Evolutionary conservation across 2,888 invertebrate species (phyloP).

Genomic region (Caenorhabditis wallacei): DNA sequence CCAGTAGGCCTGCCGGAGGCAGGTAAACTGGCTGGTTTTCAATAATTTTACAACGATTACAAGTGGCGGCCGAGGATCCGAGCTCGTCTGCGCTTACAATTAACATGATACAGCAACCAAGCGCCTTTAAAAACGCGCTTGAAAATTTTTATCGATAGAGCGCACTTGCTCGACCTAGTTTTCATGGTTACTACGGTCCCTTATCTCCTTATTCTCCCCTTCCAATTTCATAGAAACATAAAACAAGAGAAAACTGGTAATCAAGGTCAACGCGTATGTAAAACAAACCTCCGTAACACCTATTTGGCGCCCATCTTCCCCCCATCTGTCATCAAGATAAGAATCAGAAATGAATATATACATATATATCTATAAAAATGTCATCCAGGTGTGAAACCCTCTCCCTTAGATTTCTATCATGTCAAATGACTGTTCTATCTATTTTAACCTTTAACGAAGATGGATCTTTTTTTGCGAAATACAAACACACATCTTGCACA

Average conservation of each 20-base stretch:
- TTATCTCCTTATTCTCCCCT: too few relatives aligned
- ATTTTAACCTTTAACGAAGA: background rate
- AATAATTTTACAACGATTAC: too few relatives aligned
- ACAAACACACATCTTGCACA: slow-evolving; percentile 48
- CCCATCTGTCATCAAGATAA: slow-evolving; percentile 48
- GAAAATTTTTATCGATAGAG: too few relatives aligned
- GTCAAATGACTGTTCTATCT: background rate
- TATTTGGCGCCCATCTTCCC: slow-evolving; percentile 37
- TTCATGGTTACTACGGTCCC: too few relatives aligned
- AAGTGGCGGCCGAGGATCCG: too few relatives aligned
- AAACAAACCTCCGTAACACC: slow-evolving; percentile 5
- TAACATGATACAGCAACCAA: too few relatives aligned
- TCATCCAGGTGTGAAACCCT: slow-evolving; percentile 31
- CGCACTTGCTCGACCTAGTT: too few relatives aligned
- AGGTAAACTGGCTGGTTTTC: too few relatives aligned
- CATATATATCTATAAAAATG: slow-evolving; percentile 11
- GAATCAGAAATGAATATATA: slow-evolving; percentile 35
- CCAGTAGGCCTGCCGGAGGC: too few relatives aligned
- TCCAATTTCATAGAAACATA: background rate
- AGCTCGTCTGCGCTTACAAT: too few relatives aligned
- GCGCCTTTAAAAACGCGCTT: too few relatives aligned
- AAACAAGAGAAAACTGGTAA: background rate
- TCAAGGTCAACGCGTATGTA: background rate
- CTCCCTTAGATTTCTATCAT: slow-evolving; percentile 7
- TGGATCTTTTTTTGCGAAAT: background rate